Evolutionary conservation across 2,797 vertebrate species (phyloP), one percentile per base, ranked within the genome.

Genomic region (Saxicola maurus): DNA sequence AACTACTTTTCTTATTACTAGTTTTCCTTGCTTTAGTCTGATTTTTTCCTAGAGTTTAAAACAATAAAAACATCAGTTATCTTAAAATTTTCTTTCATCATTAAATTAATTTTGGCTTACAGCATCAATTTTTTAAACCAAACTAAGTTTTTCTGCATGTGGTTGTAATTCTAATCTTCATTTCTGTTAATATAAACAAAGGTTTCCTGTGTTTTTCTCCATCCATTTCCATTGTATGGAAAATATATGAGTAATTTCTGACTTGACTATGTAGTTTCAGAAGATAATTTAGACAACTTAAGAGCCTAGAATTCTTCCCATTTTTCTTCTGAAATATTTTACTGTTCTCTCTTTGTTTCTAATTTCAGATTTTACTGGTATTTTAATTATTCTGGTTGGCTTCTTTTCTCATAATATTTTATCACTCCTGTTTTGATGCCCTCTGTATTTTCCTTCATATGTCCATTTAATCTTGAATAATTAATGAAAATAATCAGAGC

Each of bases 381-480:
- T 71, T 90, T 87, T n/a, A 49, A 28, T 88, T 69, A 23, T 88
- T 87, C 23, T 64, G 30, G 53, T 52, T 86, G 23, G 6, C 17
- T 86, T 79, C 2, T 72, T 73, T 90, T 62, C 59, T 90, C 18
- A 15, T 80, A 76, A 51, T 49, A 74, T 8, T 23, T 78, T 45
- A n/a, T n/a, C 62, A 24, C 8, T 80, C 27, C 10, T 68, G 17
- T 53, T 85, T 85, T 74, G 14, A 37, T 82, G 53, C 28, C 49
- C 38, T 77, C 20, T 80, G 19, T 60, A 51, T 84, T 74, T 91
- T 79, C 72, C 43, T 93, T 95, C 80, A 55, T 40, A 87, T 72
- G 35, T 74, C 68, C 80, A 71, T 68, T 94, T 93, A 89, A 89
- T 85, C 51, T 81, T 51, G 37, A 89, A 57, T 90, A 87, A 79